phyloP scores from a whole-genome alignment of 2,888 invertebrate genomes.

The Agonopterix arenella region DNA sequence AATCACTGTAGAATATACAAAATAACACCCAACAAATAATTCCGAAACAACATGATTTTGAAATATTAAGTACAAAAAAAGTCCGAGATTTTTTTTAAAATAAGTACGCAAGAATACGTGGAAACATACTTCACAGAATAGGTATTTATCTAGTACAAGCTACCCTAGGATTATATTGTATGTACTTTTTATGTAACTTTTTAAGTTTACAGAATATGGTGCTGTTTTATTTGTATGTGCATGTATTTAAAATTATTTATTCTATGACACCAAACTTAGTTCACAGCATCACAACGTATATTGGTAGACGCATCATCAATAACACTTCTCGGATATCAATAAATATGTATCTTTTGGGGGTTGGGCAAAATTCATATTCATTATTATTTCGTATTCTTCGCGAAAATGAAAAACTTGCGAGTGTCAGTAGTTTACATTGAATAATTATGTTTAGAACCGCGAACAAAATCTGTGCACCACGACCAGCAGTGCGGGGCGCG shows the following conservation, averaged over 20 bases:
- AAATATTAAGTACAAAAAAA: slow-evolving; percentile 60
- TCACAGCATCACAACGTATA: slow-evolving; percentile 22
- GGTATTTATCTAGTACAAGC: slow-evolving; percentile 16
- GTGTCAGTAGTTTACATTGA: too few species aligned
- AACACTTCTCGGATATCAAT: not conserved
- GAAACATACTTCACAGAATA: slow-evolving; percentile 43
- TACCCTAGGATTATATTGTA: slow-evolving; percentile 13
- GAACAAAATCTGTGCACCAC: too few species aligned
- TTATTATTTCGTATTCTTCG: too few species aligned
- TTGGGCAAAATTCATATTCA: too few species aligned
- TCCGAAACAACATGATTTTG: slow-evolving; percentile 47
- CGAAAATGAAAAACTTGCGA: too few species aligned
- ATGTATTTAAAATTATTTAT: slow-evolving; percentile 15
- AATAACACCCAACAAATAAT: slow-evolving; percentile 59
- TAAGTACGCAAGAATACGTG: slow-evolving; percentile 30
- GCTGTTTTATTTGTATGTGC: slow-evolving; percentile 19
- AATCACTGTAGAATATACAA: slow-evolving; percentile 66
- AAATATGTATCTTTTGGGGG: not conserved
- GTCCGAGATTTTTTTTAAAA: slow-evolving; percentile 30
- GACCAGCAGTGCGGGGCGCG: too few species aligned
- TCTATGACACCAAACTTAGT: slow-evolving; percentile 12
- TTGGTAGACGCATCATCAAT: slow-evolving; percentile 7
- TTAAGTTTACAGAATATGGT: slow-evolving; percentile 23
- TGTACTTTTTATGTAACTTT: slow-evolving; percentile 20
- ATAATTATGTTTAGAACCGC: too few species aligned